Conservation (phyloP, 2,113 vertebrate species). For the Andinoacara biseriatus region DNA sequence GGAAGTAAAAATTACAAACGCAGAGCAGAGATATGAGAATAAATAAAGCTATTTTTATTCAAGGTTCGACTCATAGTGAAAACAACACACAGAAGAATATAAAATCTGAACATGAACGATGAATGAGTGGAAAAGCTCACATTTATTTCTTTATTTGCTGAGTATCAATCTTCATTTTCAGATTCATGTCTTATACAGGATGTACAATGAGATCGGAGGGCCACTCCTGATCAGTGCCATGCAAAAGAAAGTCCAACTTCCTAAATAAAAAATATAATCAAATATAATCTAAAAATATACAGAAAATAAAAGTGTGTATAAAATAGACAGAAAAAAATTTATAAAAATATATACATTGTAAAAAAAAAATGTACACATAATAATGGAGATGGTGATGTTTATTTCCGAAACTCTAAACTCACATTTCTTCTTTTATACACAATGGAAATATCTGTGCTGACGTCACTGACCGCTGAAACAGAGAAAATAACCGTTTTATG, state of each 20-base stretch:
- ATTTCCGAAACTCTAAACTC: background rate
- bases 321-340: too few species aligned
- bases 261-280: too few species aligned
- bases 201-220: too few species aligned
- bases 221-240: too few species aligned
- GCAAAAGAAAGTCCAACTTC: too few species aligned
- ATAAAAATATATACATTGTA: too few species aligned
- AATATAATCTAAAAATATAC: too few species aligned
- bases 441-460: background rate
- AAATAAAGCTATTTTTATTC: background rate
- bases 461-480: background rate
- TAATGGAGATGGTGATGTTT: too few species aligned
- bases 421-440: background rate
- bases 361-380: too few species aligned
- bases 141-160: background rate
- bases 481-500: background rate
- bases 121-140: background rate
- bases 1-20: background rate
- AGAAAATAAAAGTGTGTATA: too few species aligned
- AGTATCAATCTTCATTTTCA: background rate
- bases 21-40: background rate
- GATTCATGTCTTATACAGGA: background rate
- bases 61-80: accelerated
- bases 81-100: background rate
- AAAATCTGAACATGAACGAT: background rate